Percentiles rank a stretch among this genome's conserved stretches.
Conservation (phyloP, 2,888 invertebrate genomes). For the Scrobipalpa atriplicella region DNA sequence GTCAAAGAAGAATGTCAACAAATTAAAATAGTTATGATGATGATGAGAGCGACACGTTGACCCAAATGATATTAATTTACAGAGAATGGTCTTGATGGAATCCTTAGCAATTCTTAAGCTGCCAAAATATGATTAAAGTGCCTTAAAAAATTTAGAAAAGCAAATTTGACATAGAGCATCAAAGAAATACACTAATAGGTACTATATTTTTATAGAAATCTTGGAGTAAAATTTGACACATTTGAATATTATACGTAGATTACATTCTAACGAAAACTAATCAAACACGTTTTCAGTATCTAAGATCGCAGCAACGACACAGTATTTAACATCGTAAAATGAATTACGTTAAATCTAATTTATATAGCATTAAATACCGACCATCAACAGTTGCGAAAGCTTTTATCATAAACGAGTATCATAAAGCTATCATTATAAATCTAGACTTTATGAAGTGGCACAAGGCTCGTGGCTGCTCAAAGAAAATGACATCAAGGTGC, state of each 20-base stretch:
- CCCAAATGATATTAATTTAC: not conserved
- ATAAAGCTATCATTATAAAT: slow-evolving; percentile 7
- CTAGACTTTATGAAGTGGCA: slow-evolving; percentile 15
- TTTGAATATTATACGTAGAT: too few species aligned
- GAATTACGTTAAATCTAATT: not conserved
- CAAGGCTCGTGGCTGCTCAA: slow-evolving; percentile 1
- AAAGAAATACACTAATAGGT: too few species aligned
- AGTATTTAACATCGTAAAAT: not conserved
- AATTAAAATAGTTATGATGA: too few species aligned
- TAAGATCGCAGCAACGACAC: not conserved
- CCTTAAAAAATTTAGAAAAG: too few species aligned
- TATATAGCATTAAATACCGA: not conserved
- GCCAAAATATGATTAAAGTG: too few species aligned
- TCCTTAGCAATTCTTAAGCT: too few species aligned
- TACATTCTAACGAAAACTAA: not conserved
- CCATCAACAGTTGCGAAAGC: not conserved
- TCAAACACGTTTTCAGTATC: not conserved
- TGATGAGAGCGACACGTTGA: not conserved
- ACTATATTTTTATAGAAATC: too few species aligned
- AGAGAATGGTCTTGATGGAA: not conserved
- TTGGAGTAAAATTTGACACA: too few species aligned
- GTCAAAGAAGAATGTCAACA: not conserved
- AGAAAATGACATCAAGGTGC: slow-evolving; percentile 19
- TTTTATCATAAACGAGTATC: not conserved
- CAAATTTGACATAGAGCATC: too few species aligned